A percentile compares a stretch with the other conserved stretches of the same genome.
Evolutionary conservation across 2,797 vertebrate species (phyloP).

Genomic region (Bryconaethiops microstoma): DNA sequence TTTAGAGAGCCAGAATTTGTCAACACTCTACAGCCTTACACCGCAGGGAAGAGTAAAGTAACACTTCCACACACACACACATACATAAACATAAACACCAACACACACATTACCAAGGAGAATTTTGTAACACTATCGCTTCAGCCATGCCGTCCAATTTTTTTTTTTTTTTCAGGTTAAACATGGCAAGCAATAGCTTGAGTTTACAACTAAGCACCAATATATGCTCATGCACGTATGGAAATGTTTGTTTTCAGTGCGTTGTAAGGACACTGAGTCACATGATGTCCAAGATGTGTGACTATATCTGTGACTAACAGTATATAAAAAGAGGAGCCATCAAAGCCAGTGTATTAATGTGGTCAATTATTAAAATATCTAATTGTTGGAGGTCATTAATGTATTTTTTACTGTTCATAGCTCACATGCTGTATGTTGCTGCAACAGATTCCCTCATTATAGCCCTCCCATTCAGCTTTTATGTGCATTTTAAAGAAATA

Average conservation of each 20-base stretch:
- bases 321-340: too few relatives aligned
- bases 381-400: too few relatives aligned
- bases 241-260: not conserved
- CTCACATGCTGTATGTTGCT: too few relatives aligned
- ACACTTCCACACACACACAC: constrained; percentile 16
- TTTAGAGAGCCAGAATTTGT: constrained; percentile 43
- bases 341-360: too few relatives aligned
- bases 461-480: too few relatives aligned
- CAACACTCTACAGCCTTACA: constrained; percentile 19
- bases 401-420: too few relatives aligned
- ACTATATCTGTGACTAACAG: too few relatives aligned
- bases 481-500: too few relatives aligned
- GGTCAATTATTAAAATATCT: too few relatives aligned
- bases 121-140: not conserved
- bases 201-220: not conserved
- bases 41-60: constrained; percentile 9
- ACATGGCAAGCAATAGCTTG: not conserved
- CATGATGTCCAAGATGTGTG: too few relatives aligned
- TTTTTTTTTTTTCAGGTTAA: not conserved
- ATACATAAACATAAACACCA: constrained; percentile 2
- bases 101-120: constrained; percentile 1
- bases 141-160: not conserved
- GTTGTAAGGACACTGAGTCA: too few relatives aligned
- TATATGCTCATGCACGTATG: not conserved
- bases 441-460: too few relatives aligned